Percentiles rank a stretch among this genome's conserved stretches.
Conservation (phyloP, 2,888 invertebrate genomes). For the Pterostichus madidus region DNA sequence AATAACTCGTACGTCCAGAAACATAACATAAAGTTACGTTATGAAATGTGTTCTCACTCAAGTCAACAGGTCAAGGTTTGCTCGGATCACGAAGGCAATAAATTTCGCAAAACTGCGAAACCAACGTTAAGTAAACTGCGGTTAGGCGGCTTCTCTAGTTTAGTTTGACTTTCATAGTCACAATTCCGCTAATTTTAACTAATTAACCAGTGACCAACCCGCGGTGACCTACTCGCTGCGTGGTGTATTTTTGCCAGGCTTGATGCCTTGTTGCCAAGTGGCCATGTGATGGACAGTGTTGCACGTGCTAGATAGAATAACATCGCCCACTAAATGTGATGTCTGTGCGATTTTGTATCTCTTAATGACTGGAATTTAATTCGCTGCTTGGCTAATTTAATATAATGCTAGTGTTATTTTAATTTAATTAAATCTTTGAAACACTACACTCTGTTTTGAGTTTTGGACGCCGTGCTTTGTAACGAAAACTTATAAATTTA, state of each 20-base stretch:
- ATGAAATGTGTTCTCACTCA: neutral
- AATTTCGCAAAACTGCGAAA: conserved; percentile 35
- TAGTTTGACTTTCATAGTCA: conserved; percentile 18
- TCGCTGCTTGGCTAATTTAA: conserved; percentile 15
- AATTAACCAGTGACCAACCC: conserved; percentile 29
- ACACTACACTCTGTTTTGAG: neutral
- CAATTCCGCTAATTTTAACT: conserved; percentile 50
- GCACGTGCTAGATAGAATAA: conserved; percentile 43
- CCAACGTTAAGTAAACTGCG: neutral
- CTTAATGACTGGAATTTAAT: conserved; percentile 36
- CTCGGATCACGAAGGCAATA: conserved; percentile 6
- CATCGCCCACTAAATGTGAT: conserved; percentile 53
- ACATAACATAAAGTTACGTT: no score
- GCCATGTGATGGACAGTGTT: conserved; percentile 7
- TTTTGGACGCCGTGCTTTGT: neutral
- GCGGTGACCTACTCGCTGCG: conserved; percentile 45
- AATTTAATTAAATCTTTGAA: conserved; percentile 13
- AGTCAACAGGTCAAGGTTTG: conserved; percentile 31
- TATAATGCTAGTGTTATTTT: conserved; percentile 20
- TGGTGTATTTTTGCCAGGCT: conserved; percentile 32
- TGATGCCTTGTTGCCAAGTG: conserved; percentile 34
- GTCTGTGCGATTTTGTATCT: conserved; percentile 51
- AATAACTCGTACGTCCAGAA: no score
- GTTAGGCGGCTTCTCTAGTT: conserved; percentile 12
- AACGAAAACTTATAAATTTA: neutral